Evolutionary conservation across 2,797 vertebrate genomes (phyloP), one percentile per base, ranked within the genome.

Genomic region (Malacoraja senta): DNA sequence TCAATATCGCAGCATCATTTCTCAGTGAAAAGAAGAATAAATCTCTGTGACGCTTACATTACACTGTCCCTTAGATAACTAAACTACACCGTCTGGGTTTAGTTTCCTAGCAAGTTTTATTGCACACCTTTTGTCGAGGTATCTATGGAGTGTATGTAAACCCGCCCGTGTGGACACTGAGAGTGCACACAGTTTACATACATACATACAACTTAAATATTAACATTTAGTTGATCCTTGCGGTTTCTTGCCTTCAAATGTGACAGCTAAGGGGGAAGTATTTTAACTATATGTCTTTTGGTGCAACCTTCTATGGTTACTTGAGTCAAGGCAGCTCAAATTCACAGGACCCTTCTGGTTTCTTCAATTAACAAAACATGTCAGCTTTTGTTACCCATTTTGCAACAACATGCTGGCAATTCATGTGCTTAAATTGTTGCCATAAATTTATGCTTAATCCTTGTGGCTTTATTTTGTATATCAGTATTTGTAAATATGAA

Each of bases 401-500:
- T 92, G 90, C 71, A 92, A 32, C 90, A 72, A 88, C n/a, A 88
- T 88, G 61, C 38, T 88, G 35, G 84, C 84, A 24, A 68, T 88
- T 29, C 84, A 21, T 88, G 84, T 88, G 84, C 61, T 88, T 35
- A 88, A 63, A 88, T 53, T 88, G 84, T 68, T 65, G 84, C 61
- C 84, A 88, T 88, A 88, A 88, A 68, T 88, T 88, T 88, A 88
- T 88, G 84, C 84, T 88, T 88, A 35, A 35, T 88, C 15, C 93
- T 81, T 78, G 93, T 86, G 81, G 38, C 38, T 81, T 81, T 83
- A 72, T 32, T 94, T 93, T 93, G 91, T 93, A 93, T 93, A 78
- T 94, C 93, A 83, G 93, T 93, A 61, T 90, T 93, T 93, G 88
- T 94, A 71, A 93, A 83, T 94, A 86, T 83, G 86, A 88, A 93